Conservation (phyloP, 1,140 invertebrate species). For the Nasonia vitripennis region DNA sequence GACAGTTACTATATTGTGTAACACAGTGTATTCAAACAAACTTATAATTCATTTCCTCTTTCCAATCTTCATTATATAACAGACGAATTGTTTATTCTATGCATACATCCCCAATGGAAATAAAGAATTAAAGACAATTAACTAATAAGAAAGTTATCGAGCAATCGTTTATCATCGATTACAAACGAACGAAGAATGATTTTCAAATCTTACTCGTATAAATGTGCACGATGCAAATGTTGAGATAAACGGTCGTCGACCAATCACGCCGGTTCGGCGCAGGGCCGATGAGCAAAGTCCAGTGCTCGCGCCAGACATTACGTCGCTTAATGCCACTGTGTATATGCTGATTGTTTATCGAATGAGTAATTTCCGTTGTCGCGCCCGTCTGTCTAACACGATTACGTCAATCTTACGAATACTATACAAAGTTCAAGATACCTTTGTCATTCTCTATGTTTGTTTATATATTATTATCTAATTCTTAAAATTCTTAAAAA, state of each 20-base stretch:
- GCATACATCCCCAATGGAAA: no score
- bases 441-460: no score
- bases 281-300: constrained; percentile 7
- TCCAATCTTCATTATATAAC: no score
- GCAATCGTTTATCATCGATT: neutral
- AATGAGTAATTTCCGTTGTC: constrained; percentile 8
- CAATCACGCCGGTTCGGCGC: neutral
- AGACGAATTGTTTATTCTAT: no score
- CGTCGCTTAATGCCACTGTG: neutral
- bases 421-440: neutral
- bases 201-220: neutral
- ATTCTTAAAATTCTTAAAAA: no score
- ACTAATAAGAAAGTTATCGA: neutral
- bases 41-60: no score
- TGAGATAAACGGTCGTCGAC: constrained; percentile 9
- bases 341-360: constrained; percentile 15
- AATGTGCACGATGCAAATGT: neutral
- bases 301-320: neutral
- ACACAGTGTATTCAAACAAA: no score
- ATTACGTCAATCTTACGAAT: neutral
- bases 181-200: neutral
- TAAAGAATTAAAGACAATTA: no score
- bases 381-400: neutral
- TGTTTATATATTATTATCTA: no score
- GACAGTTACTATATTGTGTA: no score